Percentiles rank a stretch among this genome's conserved stretches.
phyloP scores from a whole-genome alignment of 2,113 vertebrate species.

The Sterna hirundo region DNA sequence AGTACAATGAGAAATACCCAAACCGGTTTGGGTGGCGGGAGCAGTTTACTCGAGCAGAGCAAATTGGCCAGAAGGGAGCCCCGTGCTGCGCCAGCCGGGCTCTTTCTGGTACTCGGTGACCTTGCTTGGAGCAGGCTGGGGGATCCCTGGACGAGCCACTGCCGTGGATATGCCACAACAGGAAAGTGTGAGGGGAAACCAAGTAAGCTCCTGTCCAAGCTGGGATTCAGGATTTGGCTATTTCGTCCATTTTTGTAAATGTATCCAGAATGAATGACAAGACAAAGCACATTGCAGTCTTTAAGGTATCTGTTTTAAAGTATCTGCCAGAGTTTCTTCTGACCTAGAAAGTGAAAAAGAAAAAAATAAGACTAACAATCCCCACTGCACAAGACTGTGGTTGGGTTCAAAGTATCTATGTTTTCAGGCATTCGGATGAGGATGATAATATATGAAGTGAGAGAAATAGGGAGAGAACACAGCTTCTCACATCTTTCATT shows the following conservation, averaged over 20 bases:
- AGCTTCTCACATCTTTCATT: background rate
- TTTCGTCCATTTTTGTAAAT: background rate
- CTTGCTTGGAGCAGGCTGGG: background rate
- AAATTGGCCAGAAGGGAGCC: background rate
- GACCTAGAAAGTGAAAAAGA: slow-evolving; percentile 13
- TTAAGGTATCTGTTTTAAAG: background rate
- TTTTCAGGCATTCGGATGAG: background rate
- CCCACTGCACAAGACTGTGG: background rate
- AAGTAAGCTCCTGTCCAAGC: background rate
- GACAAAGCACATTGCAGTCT: background rate
- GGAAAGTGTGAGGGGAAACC: background rate
- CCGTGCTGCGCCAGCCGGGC: accelerated
- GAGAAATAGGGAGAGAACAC: background rate
- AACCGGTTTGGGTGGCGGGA: accelerated
- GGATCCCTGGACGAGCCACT: background rate
- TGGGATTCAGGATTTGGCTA: background rate
- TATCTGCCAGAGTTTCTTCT: slow-evolving; percentile 1
- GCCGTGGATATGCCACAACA: background rate
- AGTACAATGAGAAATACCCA: background rate
- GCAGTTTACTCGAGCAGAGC: background rate
- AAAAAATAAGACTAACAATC: background rate
- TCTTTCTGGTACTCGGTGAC: background rate
- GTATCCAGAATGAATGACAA: background rate
- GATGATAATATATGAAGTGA: background rate
- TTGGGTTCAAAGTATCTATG: background rate